A percentile compares a stretch with the other conserved stretches of the same genome.
These are phyloP conservation scores for Cheilosia impressa DNA, from an alignment of 2,888 invertebrate species.

Conservation along the genomic window DNA sequence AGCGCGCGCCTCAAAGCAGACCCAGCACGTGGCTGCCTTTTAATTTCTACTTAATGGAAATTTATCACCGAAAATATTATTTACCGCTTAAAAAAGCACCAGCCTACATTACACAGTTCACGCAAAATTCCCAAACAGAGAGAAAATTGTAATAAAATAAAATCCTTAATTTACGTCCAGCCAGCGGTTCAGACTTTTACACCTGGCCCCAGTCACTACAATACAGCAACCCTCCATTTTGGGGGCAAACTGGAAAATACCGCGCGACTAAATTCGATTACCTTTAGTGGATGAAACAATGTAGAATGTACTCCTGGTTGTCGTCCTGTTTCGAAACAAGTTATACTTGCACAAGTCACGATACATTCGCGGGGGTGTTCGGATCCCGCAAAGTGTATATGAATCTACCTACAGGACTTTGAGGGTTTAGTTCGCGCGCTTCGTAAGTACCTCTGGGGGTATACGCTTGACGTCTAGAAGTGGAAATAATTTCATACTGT, in stretches of 20 bases:
- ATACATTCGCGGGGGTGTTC: slow-evolving; percentile 41
- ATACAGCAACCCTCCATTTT: slow-evolving; percentile 14
- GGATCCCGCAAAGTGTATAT: neutral
- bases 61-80: slow-evolving; percentile 72
- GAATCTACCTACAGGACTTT: slow-evolving; percentile 29
- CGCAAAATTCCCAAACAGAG: slow-evolving; percentile 18
- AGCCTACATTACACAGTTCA: slow-evolving; percentile 43
- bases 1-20: slow-evolving; percentile 15
- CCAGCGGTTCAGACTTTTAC: slow-evolving; percentile 29
- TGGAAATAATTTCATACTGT: slow-evolving; percentile 73
- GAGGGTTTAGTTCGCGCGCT: slow-evolving; percentile 45
- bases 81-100: slow-evolving; percentile 69
- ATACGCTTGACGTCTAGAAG: slow-evolving; percentile 57
- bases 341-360: slow-evolving; percentile 71
- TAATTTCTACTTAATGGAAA: slow-evolving; percentile 72
- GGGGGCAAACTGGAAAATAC: slow-evolving; percentile 61
- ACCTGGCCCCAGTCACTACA: slow-evolving; percentile 39
- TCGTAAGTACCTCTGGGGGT: neutral
- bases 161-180: slow-evolving; percentile 67
- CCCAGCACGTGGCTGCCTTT: slow-evolving; percentile 53
- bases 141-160: slow-evolving; percentile 47
- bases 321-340: slow-evolving; percentile 66
- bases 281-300: slow-evolving; percentile 71
- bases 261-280: slow-evolving; percentile 74
- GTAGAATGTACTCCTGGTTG: slow-evolving; percentile 60